phyloP scores from a whole-genome alignment of 2,888 invertebrate genomes.

The Lordiphosa andalusiaca region DNA sequence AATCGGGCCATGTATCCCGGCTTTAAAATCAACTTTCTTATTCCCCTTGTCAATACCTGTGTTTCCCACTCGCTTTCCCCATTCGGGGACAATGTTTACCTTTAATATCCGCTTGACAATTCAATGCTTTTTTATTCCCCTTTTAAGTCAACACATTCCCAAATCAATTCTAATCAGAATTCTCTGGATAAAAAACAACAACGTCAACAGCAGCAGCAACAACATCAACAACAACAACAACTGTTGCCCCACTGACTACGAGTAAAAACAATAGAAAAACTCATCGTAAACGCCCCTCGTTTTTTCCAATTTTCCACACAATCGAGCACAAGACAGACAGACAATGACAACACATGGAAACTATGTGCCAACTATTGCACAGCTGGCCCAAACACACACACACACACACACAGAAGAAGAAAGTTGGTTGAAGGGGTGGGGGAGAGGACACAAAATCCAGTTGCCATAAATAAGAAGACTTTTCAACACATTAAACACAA shows the following conservation, averaged over 20 bases:
- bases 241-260: constrained; percentile 14
- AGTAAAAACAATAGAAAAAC: constrained; percentile 8
- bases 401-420: background rate
- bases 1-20: too few relatives aligned
- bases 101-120: constrained; percentile 39
- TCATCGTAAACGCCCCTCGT: constrained; percentile 3
- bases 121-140: constrained; percentile 20
- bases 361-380: constrained; percentile 51
- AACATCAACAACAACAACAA: constrained; percentile 21
- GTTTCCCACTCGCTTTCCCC: background rate
- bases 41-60: constrained; percentile 10
- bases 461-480: constrained; percentile 69
- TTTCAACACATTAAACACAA: constrained; percentile 75
- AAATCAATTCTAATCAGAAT: constrained; percentile 22
- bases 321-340: constrained; percentile 51
- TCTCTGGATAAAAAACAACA: constrained; percentile 2
- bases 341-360: constrained; percentile 45
- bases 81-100: constrained; percentile 30
- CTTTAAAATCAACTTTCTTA: background rate
- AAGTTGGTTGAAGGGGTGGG: constrained; percentile 1
- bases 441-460: constrained; percentile 26
- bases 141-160: constrained; percentile 15
- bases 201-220: constrained; percentile 11
- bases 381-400: constrained; percentile 24
- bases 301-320: constrained; percentile 68